Base-by-base conservation (phyloP, 2,113 vertebrate species). In the Hiodon alosoides region DNA sequence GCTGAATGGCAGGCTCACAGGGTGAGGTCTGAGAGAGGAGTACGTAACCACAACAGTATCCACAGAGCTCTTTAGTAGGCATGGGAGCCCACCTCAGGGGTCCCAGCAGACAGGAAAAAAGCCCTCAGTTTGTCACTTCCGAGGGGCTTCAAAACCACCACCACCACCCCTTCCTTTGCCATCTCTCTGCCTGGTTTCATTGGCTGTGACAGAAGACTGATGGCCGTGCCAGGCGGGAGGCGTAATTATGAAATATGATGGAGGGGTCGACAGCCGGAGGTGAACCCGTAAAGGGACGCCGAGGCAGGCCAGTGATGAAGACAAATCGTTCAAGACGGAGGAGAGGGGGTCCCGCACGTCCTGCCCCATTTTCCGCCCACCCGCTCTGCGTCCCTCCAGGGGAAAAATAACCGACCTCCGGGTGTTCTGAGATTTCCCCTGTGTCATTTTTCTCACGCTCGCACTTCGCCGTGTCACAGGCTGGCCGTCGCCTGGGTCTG, bases 221-320 rank as follows among this genome's bases (percentile, higher is more conserved):
- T 74, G 62, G 64, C 73, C 48, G 73, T 57, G 53, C 31, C 62
- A 13, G 51, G 64, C 31, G 46, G 11, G 55, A 58, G 65, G 31
- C 8, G 3, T 67, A 75, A 75, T 67, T 58, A 75, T 67, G 73
- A 75, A 51, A 75, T 68, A 75, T 75, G 73, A 75, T 46, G 65
- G 73, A 68, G 73, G 54, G 61, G 65, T 46, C 47, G 64, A 58
- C n/a, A 67, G 73, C 31, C 3, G 17, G 73, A 13, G 10, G 53
- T 52, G 31, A 55, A 53, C 31, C 8, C 57, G 51, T 46, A 53
- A 31, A 67, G 53, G 4, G 62, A 62, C 50, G 59, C 58, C 13
- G 47, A 10, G 54, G 14, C 46, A 50, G 73, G 31, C 31, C 31
- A 14, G 14, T 14, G 54, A 75, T 75, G 73, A 75, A 75, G 73